Evolutionary conservation across 92 coral and sea anemone genomes (phyloP).

Genomic region (Chrysogorgia sp.): DNA sequence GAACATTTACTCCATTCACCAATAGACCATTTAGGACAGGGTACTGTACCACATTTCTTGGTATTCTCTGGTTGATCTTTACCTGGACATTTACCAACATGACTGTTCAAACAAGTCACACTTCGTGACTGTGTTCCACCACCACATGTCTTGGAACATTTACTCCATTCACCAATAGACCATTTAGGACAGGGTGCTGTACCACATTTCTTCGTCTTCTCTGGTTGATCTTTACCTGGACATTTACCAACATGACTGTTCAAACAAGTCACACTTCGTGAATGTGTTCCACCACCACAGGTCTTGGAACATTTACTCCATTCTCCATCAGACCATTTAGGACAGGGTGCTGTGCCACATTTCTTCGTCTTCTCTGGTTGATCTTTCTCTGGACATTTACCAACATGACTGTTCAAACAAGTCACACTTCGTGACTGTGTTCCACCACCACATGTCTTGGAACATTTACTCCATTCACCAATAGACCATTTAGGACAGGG

Average conservation of each 20-base stretch:
- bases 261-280: conserved; percentile 40
- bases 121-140: conserved; percentile 43
- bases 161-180: conserved; percentile 15
- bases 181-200: conserved; percentile 34
- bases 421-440: conserved; percentile 40
- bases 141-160: conserved; percentile 50
- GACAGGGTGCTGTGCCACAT: conserved; percentile 30
- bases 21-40: conserved; percentile 39
- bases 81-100: conserved; percentile 10
- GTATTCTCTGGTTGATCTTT: not conserved
- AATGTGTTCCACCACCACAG: conserved; percentile 46
- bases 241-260: conserved; percentile 38
- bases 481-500: conserved; percentile 55
- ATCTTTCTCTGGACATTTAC: not conserved
- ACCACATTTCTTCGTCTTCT: conserved; percentile 3
- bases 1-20: conserved; percentile 36
- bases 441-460: conserved; percentile 54
- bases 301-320: conserved; percentile 54
- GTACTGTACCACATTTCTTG: conserved; percentile 7
- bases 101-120: conserved; percentile 38
- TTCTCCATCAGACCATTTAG: conserved; percentile 30
- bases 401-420: conserved; percentile 43
- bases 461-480: conserved; percentile 50
- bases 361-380: conserved; percentile 10
- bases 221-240: not conserved